Percentiles rank a stretch among this genome's conserved stretches.
Evolutionary conservation across 2,797 vertebrate species (phyloP).

Genomic region (Schizothorax lantsangensis): DNA sequence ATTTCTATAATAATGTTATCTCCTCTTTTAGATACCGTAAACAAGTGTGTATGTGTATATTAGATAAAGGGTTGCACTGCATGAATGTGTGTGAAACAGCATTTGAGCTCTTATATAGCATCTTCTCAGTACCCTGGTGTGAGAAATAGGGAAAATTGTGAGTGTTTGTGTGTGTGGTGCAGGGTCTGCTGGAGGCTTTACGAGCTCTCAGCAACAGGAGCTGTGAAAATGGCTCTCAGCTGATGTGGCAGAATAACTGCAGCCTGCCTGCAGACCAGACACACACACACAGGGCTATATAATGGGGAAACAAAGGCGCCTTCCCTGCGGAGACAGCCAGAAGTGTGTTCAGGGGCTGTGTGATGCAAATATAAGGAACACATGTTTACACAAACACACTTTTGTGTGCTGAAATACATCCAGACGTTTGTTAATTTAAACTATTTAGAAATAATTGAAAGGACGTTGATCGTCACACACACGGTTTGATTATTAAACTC

Average conservation of each 20-base stretch:
- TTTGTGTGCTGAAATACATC: slow-evolving; percentile 1
- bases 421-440: slow-evolving; percentile 27
- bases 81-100: slow-evolving; percentile 35
- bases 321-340: slow-evolving; percentile 39
- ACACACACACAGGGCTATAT: slow-evolving; percentile 48
- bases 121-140: slow-evolving; percentile 38
- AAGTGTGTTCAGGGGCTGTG: slow-evolving; percentile 42
- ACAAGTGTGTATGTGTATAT: not conserved
- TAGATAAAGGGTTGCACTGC: slow-evolving; percentile 20
- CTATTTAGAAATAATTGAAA: slow-evolving; percentile 23
- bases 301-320: slow-evolving; percentile 40
- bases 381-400: slow-evolving; percentile 42
- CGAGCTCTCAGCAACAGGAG: slow-evolving; percentile 78
- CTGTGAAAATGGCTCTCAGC: slow-evolving; percentile 76
- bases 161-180: slow-evolving; percentile 42
- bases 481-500: slow-evolving; percentile 42
- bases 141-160: slow-evolving; percentile 8
- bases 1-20: not conserved
- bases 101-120: slow-evolving; percentile 49
- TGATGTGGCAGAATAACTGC: slow-evolving; percentile 74
- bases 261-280: slow-evolving; percentile 41
- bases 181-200: slow-evolving; percentile 65
- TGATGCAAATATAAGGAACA: slow-evolving; percentile 51
- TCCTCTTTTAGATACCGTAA: not conserved
- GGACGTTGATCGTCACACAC: slow-evolving; percentile 3